Base-by-base conservation (phyloP, 2,888 invertebrate genomes). In the Orgyia antiqua region DNA sequence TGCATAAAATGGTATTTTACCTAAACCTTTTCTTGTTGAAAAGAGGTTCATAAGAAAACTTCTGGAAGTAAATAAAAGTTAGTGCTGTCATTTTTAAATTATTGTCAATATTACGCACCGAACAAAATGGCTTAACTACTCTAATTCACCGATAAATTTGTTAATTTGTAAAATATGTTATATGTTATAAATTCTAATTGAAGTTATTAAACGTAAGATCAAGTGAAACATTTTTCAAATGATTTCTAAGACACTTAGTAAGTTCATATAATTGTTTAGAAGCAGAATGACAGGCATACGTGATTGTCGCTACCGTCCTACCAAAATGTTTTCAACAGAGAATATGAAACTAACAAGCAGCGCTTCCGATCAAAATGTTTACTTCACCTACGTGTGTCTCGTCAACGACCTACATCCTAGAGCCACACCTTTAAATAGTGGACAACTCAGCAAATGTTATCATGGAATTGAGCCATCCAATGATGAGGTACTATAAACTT, bases 301-400 rank as follows among this genome's bases (percentile, higher is more conserved):
- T 8, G 34, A 45, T 29, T 36, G 27, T 27, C 31, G 36, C 13
- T 36, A 31, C 7, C 33, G 24, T 10, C 31, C 34, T 3, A 24
- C 36, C 24, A 39, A 28, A 31, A 20, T 37, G 29, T 50, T 48
- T 37, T 44, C 34, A 45, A 45, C 33, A 18, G 37, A 28, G 10
- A 55, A 42, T 2, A 60, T 68, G 45, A 67, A 61, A 38, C 39
- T 73, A 11, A 34, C 59, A 7, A 65, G 52, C 36, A 80, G 76
- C 36, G 63, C 58, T 9, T 78, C 79, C 1, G 79, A 78, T 26
- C 77, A 79, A 39, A 80, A 77, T 37, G 58, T 70, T 8, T 69
- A 54, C 33, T 60, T 67, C 24, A 72, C 71, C 2, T 82, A 80
- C 31, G 70, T 77, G 20, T 82, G 82, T 45, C 63, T 75, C 23